Evolutionary conservation across 2,888 invertebrate genomes (phyloP).

Genomic region (Adelognathus sp.): DNA sequence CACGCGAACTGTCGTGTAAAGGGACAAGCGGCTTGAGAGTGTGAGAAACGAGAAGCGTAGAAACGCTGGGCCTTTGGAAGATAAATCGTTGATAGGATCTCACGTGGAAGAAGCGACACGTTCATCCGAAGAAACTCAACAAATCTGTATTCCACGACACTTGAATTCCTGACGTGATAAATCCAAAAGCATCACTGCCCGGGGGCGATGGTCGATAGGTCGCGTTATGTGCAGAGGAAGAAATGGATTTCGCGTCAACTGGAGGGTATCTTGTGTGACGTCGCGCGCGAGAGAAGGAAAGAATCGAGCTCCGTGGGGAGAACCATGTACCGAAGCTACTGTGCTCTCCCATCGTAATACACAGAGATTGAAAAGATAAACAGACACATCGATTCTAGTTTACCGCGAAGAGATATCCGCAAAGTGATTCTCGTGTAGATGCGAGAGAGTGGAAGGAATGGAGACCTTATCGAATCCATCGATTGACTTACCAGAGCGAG

Average conservation of each 20-base stretch:
- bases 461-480: not conserved
- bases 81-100: constrained; percentile 37
- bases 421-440: not conserved
- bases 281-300: not conserved
- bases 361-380: not conserved
- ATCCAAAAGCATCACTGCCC: not conserved
- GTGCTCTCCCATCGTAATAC: not conserved
- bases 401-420: not conserved
- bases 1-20: not conserved
- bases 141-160: not conserved
- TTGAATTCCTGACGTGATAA: not conserved
- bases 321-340: not conserved
- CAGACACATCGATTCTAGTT: not conserved
- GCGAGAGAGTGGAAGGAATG: not conserved
- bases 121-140: not conserved
- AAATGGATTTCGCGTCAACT: not conserved
- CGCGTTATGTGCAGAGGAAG: not conserved
- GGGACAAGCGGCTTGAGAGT: not conserved
- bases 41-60: constrained; percentile 6
- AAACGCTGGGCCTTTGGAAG: not conserved
- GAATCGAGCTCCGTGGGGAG: not conserved
- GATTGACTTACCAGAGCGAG: constrained; percentile 52
- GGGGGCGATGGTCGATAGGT: not conserved
- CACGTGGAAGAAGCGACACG: not conserved
- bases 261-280: not conserved